phyloP scores from a whole-genome alignment of 2,797 vertebrate species.

The Argentina silus region DNA sequence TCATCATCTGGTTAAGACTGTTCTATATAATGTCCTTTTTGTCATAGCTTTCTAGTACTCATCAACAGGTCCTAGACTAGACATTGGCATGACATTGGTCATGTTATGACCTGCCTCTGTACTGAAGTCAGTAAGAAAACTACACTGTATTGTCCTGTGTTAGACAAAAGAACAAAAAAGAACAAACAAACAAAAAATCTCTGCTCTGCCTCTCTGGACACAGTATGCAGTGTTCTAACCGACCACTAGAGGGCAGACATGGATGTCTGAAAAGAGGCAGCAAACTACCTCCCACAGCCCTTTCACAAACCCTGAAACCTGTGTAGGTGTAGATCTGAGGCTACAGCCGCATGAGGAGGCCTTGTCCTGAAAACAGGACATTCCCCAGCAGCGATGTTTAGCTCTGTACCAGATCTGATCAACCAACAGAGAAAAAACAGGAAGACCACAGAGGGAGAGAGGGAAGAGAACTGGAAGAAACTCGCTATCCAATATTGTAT shows the following conservation, averaged over 20 bases:
- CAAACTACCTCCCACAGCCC: conserved; percentile 46
- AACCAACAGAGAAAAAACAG: conserved; percentile 2
- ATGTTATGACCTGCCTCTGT: neutral
- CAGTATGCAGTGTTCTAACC: neutral
- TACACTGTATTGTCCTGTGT: neutral
- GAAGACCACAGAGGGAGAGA: conserved; percentile 35
- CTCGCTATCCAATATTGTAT: neutral
- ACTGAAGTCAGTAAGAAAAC: neutral
- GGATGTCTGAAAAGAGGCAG: neutral
- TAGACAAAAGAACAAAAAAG: neutral
- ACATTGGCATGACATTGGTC: too few species aligned
- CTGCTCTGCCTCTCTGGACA: neutral
- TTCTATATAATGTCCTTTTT: neutral
- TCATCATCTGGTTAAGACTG: neutral
- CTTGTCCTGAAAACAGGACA: conserved; percentile 48
- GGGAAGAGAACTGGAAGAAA: conserved; percentile 41
- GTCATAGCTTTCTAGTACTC: too few species aligned
- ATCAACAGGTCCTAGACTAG: too few species aligned
- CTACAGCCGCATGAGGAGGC: conserved; percentile 50
- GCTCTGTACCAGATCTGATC: conserved; percentile 6
- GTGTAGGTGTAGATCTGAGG: conserved; percentile 43
- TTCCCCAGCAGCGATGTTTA: conserved; percentile 45
- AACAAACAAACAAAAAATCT: neutral
- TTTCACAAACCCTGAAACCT: conserved; percentile 48
- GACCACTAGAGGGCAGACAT: conserved; percentile 6